Base-by-base conservation (phyloP, 2,113 vertebrate genomes). In the Emydocephalus ijimae region DNA sequence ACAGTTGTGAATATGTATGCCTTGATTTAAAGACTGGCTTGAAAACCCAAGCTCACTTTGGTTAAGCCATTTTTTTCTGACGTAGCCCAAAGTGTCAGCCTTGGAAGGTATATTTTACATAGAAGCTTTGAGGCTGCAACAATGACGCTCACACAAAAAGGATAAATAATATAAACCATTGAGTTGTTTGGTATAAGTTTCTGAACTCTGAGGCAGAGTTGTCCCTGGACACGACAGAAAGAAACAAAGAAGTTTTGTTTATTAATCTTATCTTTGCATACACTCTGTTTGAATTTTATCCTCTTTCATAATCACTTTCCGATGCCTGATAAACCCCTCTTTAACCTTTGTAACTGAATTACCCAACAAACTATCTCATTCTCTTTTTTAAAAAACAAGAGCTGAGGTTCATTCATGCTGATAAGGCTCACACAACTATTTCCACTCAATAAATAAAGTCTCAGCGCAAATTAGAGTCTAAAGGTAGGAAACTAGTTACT, bases 361-460 rank as follows among this genome's bases (percentile, higher is more conserved):
- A 95, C 87, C 0, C 89, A 97, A 96, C 93, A 95, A 97, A 92
- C 94, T 95, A 92, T 94, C 95, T 96, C 95, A 94, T 57, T 50
- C 10, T 64, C 24, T 54, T 39, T 61, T 87, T 52, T 95, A 61
- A 81, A 94, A 97, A 96, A 93, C 93, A 97, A 97, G 96, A 96
- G 59, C 94, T 90, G 93, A 95, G 95, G 94, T 91, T 94, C 95
- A 96, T 96, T 95, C 92, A 94, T 95, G 92, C 95, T 96, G 96
- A 96, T 97, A 97, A 97, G 95, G 96, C 90, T 94, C 8, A 90
- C 64, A 95, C 95, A 96, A 96, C 95, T 94, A 95, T 94, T 96
- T 94, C 89, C 95, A 94, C 39, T 74, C 90, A 94, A 95, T 95
- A 97, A 97, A 97, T 94, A 96, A 94, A 96, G 93, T 95, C 96